Evolutionary conservation across 2,113 vertebrate species (phyloP).

Genomic region (Mobula birostris): DNA sequence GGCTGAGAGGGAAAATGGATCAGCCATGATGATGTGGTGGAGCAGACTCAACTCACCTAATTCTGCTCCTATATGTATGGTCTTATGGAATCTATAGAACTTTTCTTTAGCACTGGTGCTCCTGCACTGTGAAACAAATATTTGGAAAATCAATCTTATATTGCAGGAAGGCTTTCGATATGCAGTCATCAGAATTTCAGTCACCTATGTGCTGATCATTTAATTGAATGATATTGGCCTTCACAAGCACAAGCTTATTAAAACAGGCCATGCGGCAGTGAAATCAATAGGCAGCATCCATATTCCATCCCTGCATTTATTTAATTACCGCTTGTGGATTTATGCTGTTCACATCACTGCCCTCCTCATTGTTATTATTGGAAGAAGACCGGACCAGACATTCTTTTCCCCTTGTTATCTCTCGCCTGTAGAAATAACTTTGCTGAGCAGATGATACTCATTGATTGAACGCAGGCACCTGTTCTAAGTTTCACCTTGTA

Average conservation of each 20-base stretch:
- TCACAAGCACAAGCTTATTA: background rate
- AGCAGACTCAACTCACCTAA: too few relatives aligned
- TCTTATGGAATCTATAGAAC: too few relatives aligned
- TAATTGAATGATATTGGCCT: background rate
- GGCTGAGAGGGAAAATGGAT: too few relatives aligned
- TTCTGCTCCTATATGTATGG: too few relatives aligned
- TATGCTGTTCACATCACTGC: background rate
- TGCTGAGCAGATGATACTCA: slow-evolving; percentile 31
- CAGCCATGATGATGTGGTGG: too few relatives aligned
- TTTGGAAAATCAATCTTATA: background rate
- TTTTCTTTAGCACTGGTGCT: too few relatives aligned
- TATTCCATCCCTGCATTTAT: slow-evolving; percentile 5
- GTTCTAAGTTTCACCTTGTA: slow-evolving; percentile 33
- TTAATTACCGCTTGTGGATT: slow-evolving; percentile 12
- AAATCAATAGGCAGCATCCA: background rate
- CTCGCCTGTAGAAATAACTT: slow-evolving; percentile 31
- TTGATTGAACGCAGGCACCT: slow-evolving; percentile 33
- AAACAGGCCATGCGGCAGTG: background rate
- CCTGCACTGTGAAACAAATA: background rate
- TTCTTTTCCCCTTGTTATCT: slow-evolving; percentile 30
- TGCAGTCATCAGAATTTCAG: background rate
- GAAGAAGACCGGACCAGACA: background rate
- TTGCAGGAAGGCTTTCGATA: background rate
- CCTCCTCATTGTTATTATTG: slow-evolving; percentile 15
- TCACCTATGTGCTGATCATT: background rate